These are phyloP conservation scores for Acrocephalus scirpaceus DNA, from an alignment of 2,797 vertebrate genomes.

Conservation along the genomic window DNA sequence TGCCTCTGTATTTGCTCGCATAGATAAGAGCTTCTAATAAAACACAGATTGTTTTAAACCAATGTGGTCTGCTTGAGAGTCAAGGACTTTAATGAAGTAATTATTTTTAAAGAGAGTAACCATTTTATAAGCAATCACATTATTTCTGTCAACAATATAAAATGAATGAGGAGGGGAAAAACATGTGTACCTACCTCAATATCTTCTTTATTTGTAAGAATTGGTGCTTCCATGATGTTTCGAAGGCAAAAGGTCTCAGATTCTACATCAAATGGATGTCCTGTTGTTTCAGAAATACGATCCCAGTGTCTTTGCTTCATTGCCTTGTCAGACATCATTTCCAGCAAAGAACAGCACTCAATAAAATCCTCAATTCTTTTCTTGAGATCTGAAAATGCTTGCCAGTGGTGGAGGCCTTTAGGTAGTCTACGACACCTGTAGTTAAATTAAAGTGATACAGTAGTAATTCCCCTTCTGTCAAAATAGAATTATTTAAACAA, in stretches of 20 bases:
- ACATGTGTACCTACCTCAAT: slow-evolving; percentile 70
- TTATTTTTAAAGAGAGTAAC: not conserved
- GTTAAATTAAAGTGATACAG: not conserved
- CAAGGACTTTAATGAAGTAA: not conserved
- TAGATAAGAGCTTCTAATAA: not conserved
- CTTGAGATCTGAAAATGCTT: slow-evolving; percentile 78
- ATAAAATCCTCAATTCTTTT: slow-evolving; percentile 80
- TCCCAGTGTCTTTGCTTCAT: slow-evolving; percentile 81
- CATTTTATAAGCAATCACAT: not conserved
- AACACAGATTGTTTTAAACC: not conserved
- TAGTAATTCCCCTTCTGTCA: not conserved
- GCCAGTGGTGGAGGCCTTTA: slow-evolving; percentile 80
- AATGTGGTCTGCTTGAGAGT: not conserved
- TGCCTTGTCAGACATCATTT: slow-evolving; percentile 80
- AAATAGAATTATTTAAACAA: not conserved
- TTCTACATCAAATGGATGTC: slow-evolving; percentile 76
- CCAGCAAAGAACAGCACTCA: slow-evolving; percentile 76
- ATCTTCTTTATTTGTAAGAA: slow-evolving; percentile 79
- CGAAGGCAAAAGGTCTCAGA: slow-evolving; percentile 78
- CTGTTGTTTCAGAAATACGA: slow-evolving; percentile 76
- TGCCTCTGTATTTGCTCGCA: not conserved
- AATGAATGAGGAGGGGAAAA: not conserved
- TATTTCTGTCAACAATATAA: not conserved
- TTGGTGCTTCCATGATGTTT: slow-evolving; percentile 80
- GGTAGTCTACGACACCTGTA: slow-evolving; percentile 77